Evolutionary conservation across 2,888 invertebrate genomes (phyloP), one percentile per base, ranked within the genome.

Genomic region (Copidosoma aretas): DNA sequence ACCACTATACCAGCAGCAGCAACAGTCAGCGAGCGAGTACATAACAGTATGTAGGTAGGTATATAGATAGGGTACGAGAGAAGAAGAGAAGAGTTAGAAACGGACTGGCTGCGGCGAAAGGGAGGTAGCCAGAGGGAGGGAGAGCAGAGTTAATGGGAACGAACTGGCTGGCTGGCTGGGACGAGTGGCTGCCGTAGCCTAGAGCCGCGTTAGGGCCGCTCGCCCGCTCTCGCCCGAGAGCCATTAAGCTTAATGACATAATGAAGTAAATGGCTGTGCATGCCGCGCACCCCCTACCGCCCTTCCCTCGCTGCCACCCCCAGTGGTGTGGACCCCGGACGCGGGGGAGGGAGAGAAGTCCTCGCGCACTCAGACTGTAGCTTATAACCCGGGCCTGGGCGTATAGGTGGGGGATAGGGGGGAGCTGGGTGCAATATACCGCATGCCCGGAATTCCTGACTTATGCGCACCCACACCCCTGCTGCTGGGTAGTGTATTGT

Each of bases 161-260:
- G 80, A 81, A 78, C 80, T 78, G 78, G 77, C 39, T 49, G 56
- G 53, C 80, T 78, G 78, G 77, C 39, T 49, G 56, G 53, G 76
- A 75, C 3, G 75, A 81, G 81, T 81, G 79, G 81, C 80, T 81
- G 81, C 80, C 81, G 76, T 81, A 80, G 81, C 78, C 79, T 78
- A 80, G 76, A 79, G 78, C 75, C 79, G 81, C 77, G 32, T 32
- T 32, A 32, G 32, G 32, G 32, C 32, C 32, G 32, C 22, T 21
- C 15, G 63, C 54, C 32, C 32, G 32, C 22, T 21, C 15, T 60
- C 54, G 22, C 52, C 52, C 25, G 61, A 79, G 81, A 79, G 79
- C 83, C 83, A 83, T 83, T 83, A 83, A 83, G 83, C 83, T 83
- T 83, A 83, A 83, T 83, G 83, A 83, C 83, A 83, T 83, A 83